These are phyloP conservation scores for Eriocheir sinensis DNA, from an alignment of 1,140 invertebrate genomes.

Conservation along the genomic window DNA sequence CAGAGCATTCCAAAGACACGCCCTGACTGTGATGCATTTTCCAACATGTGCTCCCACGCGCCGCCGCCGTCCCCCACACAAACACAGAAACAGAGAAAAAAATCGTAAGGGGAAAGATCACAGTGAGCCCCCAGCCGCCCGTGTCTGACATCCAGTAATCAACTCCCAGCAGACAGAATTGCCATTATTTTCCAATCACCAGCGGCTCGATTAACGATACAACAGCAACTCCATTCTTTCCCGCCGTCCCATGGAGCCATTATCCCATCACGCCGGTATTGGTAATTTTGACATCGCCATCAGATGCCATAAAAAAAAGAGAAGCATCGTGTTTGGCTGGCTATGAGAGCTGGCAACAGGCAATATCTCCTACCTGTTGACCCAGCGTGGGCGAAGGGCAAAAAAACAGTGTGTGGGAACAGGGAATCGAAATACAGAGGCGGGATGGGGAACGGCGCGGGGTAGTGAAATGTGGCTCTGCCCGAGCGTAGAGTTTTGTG, in stretches of 20 bases:
- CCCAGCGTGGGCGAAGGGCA: neutral
- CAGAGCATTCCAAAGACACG: neutral
- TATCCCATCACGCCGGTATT: no score
- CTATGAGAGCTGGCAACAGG: neutral
- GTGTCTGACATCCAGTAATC: neutral
- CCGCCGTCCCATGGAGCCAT: neutral
- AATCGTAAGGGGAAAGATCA: no score
- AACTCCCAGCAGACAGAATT: neutral
- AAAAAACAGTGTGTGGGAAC: neutral
- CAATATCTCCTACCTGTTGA: neutral
- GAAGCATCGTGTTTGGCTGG: no score
- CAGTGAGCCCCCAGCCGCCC: no score
- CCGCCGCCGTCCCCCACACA: no score
- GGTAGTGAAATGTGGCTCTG: neutral
- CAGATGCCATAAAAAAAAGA: no score
- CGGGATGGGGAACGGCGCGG: neutral
- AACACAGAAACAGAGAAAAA: no score
- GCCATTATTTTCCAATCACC: neutral
- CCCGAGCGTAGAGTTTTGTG: neutral
- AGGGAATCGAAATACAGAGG: neutral
- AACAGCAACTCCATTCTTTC: neutral
- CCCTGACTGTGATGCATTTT: neutral
- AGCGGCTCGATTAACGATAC: neutral
- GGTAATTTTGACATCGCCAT: no score
- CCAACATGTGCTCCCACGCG: no score